Conservation (phyloP, 2,888 invertebrate genomes). For the Ophion ventricosus region DNA sequence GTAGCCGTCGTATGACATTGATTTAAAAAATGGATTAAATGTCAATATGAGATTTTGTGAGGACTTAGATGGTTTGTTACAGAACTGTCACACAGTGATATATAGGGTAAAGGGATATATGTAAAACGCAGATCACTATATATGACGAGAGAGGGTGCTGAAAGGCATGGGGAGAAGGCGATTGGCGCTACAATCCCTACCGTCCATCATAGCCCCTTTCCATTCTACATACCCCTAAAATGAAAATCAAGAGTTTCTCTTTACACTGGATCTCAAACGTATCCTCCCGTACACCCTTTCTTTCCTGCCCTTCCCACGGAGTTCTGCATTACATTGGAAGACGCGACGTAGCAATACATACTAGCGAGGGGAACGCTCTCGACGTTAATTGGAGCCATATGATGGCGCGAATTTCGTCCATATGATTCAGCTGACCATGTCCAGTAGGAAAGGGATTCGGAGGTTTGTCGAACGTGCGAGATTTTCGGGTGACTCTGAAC, state of each 20-base stretch:
- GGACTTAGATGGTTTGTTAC: too few species aligned
- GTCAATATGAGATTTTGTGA: too few species aligned
- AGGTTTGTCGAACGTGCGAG: constrained; percentile 34
- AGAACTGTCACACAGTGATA: too few species aligned
- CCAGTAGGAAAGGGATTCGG: constrained; percentile 21
- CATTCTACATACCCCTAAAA: constrained; percentile 17
- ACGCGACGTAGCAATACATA: constrained; percentile 11
- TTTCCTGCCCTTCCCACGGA: neutral
- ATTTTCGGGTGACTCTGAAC: constrained; percentile 41
- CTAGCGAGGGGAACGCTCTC: neutral
- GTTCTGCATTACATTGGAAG: constrained; percentile 3
- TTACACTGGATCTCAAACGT: neutral
- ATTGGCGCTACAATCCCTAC: constrained; percentile 50
- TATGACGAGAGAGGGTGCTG: constrained; percentile 31
- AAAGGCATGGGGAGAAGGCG: constrained; percentile 44
- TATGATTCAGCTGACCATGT: constrained; percentile 20
- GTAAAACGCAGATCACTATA: constrained; percentile 21
- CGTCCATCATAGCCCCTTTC: constrained; percentile 66
- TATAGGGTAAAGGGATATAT: too few species aligned
- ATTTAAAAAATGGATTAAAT: too few species aligned
- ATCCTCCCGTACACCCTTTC: neutral
- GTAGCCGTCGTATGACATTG: too few species aligned
- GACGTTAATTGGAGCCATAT: constrained; percentile 32
- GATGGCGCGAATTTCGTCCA: constrained; percentile 22
- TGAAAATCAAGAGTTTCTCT: constrained; percentile 6